phyloP scores from a whole-genome alignment of 2,797 vertebrate genomes.

The Lutra lutra region DNA sequence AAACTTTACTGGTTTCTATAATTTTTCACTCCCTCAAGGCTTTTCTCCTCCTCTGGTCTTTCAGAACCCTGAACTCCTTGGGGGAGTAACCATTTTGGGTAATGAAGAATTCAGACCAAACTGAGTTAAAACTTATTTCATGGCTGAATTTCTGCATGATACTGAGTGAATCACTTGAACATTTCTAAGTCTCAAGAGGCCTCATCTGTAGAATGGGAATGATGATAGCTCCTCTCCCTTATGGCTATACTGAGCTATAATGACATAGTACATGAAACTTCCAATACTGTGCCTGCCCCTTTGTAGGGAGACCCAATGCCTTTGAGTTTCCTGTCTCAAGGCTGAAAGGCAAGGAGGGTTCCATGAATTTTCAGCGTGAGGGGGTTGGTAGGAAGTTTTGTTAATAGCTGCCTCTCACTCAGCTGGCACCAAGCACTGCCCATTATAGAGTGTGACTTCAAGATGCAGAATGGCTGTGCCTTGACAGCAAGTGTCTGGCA shows the following conservation, averaged over 20 bases:
- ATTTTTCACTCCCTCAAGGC: not conserved
- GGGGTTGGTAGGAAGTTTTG: not conserved
- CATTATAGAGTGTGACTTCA: not conserved
- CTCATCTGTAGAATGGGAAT: not conserved
- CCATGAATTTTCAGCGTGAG: not conserved
- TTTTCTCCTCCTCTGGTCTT: not conserved
- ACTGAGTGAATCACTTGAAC: not conserved
- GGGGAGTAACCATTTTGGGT: not conserved
- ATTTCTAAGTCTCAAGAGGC: not conserved
- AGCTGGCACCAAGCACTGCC: not conserved
- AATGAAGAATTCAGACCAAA: not conserved
- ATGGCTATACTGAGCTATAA: not conserved
- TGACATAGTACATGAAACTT: not conserved
- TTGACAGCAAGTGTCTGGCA: not conserved
- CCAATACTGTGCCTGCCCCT: not conserved
- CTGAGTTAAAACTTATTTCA: not conserved
- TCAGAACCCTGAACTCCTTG: not conserved
- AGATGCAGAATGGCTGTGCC: not conserved
- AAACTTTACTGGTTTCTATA: not conserved
- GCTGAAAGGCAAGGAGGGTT: not conserved
- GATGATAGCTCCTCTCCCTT: not conserved
- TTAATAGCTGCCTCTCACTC: not conserved
- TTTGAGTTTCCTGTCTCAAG: not conserved
- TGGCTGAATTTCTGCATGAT: not conserved
- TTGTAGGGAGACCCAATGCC: not conserved